Percentiles rank a stretch among this genome's conserved stretches.
phyloP scores from a whole-genome alignment of 1,140 invertebrate genomes.

The Bilobella aurantiaca region DNA sequence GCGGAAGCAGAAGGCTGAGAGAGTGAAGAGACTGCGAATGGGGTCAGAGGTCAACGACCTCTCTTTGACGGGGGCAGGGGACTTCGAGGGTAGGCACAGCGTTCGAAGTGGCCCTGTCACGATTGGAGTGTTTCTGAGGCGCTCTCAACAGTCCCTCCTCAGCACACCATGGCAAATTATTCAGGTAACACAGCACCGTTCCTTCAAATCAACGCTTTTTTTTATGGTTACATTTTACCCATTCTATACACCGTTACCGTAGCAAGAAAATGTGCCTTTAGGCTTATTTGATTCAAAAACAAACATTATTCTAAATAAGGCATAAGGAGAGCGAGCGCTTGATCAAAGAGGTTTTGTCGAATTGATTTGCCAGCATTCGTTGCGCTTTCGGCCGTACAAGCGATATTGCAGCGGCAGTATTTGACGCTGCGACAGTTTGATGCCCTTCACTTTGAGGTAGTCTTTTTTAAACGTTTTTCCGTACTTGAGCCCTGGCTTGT shows the following conservation, averaged over 20 bases:
- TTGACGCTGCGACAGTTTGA: not conserved
- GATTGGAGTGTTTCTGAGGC: slow-evolving; percentile 68
- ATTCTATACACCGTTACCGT: too few species aligned
- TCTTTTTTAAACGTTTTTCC: not conserved
- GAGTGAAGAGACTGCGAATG: slow-evolving; percentile 42
- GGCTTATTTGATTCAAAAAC: not conserved
- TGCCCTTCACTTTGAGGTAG: not conserved
- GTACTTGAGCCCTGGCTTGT: slow-evolving; percentile 69
- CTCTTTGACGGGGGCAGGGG: slow-evolving; percentile 27
- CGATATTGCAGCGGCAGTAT: not conserved
- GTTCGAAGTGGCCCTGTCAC: slow-evolving; percentile 43
- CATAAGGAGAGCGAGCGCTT: not conserved
- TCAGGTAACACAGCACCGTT: too few species aligned
- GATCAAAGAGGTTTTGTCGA: too few species aligned
- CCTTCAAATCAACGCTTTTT: too few species aligned
- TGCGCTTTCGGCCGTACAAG: not conserved
- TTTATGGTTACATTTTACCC: too few species aligned
- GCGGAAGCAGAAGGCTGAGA: slow-evolving; percentile 53
- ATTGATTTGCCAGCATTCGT: not conserved
- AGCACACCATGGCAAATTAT: slow-evolving; percentile 87
- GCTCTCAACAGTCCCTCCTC: slow-evolving; percentile 66
- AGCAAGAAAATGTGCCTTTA: too few species aligned
- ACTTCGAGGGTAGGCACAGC: slow-evolving; percentile 18
- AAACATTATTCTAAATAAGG: not conserved
- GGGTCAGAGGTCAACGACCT: slow-evolving; percentile 6